These are phyloP conservation scores for Coboldia fuscipes DNA, from an alignment of 1,140 invertebrate species.

Conservation along the genomic window DNA sequence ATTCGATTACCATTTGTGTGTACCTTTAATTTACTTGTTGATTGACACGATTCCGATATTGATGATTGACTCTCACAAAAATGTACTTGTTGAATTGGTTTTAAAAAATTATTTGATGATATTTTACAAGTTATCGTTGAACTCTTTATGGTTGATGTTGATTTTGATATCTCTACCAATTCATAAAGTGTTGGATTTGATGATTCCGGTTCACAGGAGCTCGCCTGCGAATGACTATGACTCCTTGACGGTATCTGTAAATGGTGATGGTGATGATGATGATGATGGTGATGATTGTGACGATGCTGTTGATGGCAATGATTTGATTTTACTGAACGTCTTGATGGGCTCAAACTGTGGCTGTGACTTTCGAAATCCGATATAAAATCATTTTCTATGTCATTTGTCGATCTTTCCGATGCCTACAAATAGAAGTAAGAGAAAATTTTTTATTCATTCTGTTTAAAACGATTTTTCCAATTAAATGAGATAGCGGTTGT, in stretches of 20 bases:
- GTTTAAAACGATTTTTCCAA: too few species aligned
- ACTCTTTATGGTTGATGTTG: slow-evolving; percentile 13
- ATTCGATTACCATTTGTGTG: slow-evolving; percentile 3
- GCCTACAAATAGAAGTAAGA: too few species aligned
- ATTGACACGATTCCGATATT: slow-evolving; percentile 11
- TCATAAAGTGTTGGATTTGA: slow-evolving; percentile 17
- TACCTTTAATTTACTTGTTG: slow-evolving; percentile 4
- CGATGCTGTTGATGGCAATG: too few species aligned
- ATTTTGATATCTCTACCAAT: slow-evolving; percentile 15
- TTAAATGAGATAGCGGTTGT: too few species aligned
- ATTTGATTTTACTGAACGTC: too few species aligned
- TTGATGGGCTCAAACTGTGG: background rate
- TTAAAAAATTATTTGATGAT: background rate
- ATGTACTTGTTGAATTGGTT: slow-evolving; percentile 8
- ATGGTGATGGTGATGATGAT: background rate
- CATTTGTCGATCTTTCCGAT: too few species aligned
- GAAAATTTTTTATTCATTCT: too few species aligned
- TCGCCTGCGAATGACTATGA: background rate
- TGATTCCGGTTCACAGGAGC: too few species aligned
- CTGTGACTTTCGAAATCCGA: slow-evolving; percentile 6
- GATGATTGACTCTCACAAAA: slow-evolving; percentile 11
- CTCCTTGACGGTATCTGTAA: background rate
- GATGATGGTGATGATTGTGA: too few species aligned
- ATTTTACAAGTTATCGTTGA: slow-evolving; percentile 13
- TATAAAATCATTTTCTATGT: slow-evolving; percentile 10